Conservation (phyloP, 2,888 invertebrate genomes). For the Leptarthrus brevirostris region DNA sequence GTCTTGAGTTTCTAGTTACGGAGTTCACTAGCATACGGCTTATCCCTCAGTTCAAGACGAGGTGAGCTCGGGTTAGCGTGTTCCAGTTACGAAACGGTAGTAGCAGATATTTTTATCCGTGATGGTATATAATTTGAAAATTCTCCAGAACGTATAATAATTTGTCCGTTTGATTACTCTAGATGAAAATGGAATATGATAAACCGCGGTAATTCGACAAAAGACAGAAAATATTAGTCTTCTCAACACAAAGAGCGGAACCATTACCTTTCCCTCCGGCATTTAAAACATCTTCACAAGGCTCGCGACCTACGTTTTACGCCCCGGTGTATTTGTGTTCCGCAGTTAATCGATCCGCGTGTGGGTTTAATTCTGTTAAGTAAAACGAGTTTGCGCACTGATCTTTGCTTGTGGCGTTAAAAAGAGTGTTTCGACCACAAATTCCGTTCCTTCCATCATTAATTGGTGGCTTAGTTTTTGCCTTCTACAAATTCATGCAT, state of each 20-base stretch:
- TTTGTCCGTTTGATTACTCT: no score
- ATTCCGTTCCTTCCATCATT: slow-evolving; percentile 26
- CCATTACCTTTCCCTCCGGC: neutral
- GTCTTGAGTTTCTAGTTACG: slow-evolving; percentile 30
- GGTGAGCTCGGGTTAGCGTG: slow-evolving; percentile 30
- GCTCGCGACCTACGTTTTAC: slow-evolving; percentile 20
- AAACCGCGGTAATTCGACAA: slow-evolving; percentile 7
- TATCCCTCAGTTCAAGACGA: slow-evolving; percentile 28
- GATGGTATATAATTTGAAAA: neutral
- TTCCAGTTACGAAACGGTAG: neutral
- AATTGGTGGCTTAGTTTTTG: slow-evolving; percentile 36
- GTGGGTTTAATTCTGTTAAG: slow-evolving; percentile 43
- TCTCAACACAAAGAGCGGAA: neutral
- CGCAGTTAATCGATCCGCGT: slow-evolving; percentile 35
- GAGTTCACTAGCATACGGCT: slow-evolving; percentile 29
- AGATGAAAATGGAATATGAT: no score
- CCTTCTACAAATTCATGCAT: neutral
- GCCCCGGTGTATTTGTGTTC: slow-evolving; percentile 6
- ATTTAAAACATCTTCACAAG: neutral
- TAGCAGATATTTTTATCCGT: neutral
- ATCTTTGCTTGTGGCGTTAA: neutral
- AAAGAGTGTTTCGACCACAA: slow-evolving; percentile 23
- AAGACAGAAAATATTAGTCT: slow-evolving; percentile 35
- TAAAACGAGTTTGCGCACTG: slow-evolving; percentile 44
- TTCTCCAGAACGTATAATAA: no score